phyloP scores from a whole-genome alignment of 2,888 invertebrate genomes.

The Digitonthophagus gazella region DNA sequence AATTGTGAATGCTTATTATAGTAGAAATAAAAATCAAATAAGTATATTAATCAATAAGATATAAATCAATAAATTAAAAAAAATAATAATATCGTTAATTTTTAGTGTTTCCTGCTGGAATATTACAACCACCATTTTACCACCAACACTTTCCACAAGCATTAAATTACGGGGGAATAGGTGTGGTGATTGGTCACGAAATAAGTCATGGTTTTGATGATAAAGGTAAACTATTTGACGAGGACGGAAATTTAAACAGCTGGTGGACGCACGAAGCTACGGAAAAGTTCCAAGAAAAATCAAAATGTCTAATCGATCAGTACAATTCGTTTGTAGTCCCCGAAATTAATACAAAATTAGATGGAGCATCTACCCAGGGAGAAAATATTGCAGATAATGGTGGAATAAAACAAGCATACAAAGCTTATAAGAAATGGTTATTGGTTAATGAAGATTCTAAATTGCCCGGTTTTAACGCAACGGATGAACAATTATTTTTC shows the following conservation, averaged over 20 bases:
- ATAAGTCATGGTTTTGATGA: slow-evolving; percentile 91
- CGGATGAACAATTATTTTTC: slow-evolving; percentile 83
- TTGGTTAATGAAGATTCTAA: slow-evolving; percentile 55
- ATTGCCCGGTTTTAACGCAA: slow-evolving; percentile 70
- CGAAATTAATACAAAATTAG: slow-evolving; percentile 72
- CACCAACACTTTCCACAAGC: slow-evolving; percentile 78
- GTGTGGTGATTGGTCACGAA: slow-evolving; percentile 91
- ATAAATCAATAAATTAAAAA: not conserved
- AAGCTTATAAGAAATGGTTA: slow-evolving; percentile 78
- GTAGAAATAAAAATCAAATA: slow-evolving; percentile 92
- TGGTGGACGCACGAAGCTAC: slow-evolving; percentile 82
- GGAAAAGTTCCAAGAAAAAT: slow-evolving; percentile 69
- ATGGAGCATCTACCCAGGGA: slow-evolving; percentile 77
- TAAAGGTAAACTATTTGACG: slow-evolving; percentile 88
- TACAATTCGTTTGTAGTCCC: slow-evolving; percentile 79
- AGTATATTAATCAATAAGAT: slow-evolving; percentile 17
- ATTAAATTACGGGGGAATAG: slow-evolving; percentile 85
- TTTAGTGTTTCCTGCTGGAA: slow-evolving; percentile 87
- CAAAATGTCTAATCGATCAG: slow-evolving; percentile 81
- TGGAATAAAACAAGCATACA: slow-evolving; percentile 87
- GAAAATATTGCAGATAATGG: slow-evolving; percentile 98
- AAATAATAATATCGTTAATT: not conserved
- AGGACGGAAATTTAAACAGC: slow-evolving; percentile 81
- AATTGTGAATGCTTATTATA: slow-evolving; percentile 94
- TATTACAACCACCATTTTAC: slow-evolving; percentile 92